Conservation (phyloP, 2,888 invertebrate genomes). For the Meganola albula region DNA sequence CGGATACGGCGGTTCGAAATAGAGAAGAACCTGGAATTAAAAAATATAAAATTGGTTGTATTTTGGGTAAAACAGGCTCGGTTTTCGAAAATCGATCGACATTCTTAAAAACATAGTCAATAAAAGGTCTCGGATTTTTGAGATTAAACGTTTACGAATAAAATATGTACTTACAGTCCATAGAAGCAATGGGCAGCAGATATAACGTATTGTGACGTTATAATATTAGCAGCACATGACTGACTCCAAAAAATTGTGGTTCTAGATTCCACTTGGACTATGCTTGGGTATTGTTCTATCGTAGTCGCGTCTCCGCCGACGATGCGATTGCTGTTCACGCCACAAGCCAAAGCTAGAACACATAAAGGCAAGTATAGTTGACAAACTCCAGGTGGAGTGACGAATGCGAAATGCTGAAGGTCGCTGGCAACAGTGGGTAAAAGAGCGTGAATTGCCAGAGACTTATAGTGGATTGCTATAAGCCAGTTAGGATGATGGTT, state of each 20-base stretch:
- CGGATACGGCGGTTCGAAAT: constrained; percentile 39
- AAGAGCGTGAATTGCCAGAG: too few species aligned
- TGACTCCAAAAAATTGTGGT: constrained; percentile 26
- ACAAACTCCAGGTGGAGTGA: too few species aligned
- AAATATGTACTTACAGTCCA: constrained; percentile 24
- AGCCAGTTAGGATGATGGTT: too few species aligned
- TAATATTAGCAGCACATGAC: constrained; percentile 31
- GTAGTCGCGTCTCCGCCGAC: constrained; percentile 35
- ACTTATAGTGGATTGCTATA: too few species aligned
- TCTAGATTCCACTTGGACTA: constrained; percentile 36
- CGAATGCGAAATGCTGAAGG: too few species aligned
- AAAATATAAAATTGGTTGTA: not conserved
- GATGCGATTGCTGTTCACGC: constrained; percentile 9
- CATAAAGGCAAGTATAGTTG: too few species aligned
- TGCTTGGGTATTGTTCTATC: constrained; percentile 36
- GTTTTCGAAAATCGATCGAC: too few species aligned
- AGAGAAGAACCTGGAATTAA: constrained; percentile 28
- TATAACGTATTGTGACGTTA: constrained; percentile 20
- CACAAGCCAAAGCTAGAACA: constrained; percentile 17
- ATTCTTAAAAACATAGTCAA: too few species aligned
- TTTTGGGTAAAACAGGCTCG: not conserved
- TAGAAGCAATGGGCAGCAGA: constrained; percentile 38
- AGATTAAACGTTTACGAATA: too few species aligned
- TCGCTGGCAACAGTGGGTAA: too few species aligned
- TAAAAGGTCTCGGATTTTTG: too few species aligned